Percentiles rank a stretch among this genome's conserved stretches.
These are phyloP conservation scores for Palaemon carinicauda DNA, from an alignment of 1,140 invertebrate genomes.

Conservation along the genomic window DNA sequence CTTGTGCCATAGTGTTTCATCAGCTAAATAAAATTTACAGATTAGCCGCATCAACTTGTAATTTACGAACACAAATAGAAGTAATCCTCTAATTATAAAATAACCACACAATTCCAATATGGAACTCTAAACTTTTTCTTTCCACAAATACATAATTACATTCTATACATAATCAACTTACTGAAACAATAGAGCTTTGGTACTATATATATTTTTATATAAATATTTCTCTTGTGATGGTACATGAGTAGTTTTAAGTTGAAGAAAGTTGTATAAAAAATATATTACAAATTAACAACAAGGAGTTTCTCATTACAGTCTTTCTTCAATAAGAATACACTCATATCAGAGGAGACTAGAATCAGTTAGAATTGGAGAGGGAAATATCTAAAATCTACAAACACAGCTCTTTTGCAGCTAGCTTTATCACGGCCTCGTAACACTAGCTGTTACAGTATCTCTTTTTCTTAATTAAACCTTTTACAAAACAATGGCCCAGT, in stretches of 20 bases:
- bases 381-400: neutral
- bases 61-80: too few species aligned
- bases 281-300: conserved; percentile 19
- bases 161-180: conserved; percentile 35
- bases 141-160: conserved; percentile 5
- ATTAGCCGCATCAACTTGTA: too few species aligned
- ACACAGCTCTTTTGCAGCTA: neutral
- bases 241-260: neutral
- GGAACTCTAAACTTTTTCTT: conserved; percentile 21
- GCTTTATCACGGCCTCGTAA: neutral
- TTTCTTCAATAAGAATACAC: conserved; percentile 10
- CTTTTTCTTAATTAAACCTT: neutral
- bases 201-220: conserved; percentile 15
- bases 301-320: neutral
- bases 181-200: conserved; percentile 41
- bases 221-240: conserved; percentile 17
- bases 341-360: neutral
- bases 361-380: neutral
- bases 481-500: neutral
- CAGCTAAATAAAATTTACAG: neutral
- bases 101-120: conserved; percentile 34
- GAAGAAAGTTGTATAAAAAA: conserved; percentile 2
- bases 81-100: neutral
- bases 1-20: conserved; percentile 33
- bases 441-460: too few species aligned